Evolutionary conservation across 1,140 invertebrate genomes (phyloP).

Genomic region (Drosophila seguyi): DNA sequence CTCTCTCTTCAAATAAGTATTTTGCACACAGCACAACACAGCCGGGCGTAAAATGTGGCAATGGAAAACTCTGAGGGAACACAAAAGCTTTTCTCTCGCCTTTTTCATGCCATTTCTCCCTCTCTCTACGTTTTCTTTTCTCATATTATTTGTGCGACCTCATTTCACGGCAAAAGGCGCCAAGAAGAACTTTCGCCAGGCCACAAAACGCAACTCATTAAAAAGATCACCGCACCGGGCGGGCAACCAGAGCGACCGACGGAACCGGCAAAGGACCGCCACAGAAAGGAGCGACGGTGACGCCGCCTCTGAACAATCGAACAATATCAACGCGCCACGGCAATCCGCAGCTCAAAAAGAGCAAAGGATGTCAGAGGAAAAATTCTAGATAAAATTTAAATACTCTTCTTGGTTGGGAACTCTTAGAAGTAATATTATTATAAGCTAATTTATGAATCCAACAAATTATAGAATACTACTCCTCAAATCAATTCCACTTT

Average conservation of each 20-base stretch:
- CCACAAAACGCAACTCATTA: constrained; percentile 79
- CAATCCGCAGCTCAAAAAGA: constrained; percentile 37
- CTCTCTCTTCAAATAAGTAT: constrained; percentile 41
- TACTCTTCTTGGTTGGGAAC: not conserved
- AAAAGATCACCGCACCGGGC: constrained; percentile 70
- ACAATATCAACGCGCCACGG: constrained; percentile 75
- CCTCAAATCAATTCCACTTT: too few species aligned
- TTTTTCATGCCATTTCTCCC: constrained; percentile 1
- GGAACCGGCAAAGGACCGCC: constrained; percentile 24
- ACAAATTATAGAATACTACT: too few species aligned
- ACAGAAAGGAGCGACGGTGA: constrained; percentile 27
- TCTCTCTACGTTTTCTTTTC: constrained; percentile 5
- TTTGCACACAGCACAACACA: constrained; percentile 36
- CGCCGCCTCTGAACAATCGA: constrained; percentile 70
- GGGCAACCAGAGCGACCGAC: constrained; percentile 35
- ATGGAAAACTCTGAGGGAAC: constrained; percentile 30
- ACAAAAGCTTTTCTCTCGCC: constrained; percentile 50
- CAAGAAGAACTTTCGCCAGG: constrained; percentile 67
- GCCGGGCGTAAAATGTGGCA: constrained; percentile 24
- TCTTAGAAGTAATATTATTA: not conserved
- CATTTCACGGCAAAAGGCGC: constrained; percentile 68
- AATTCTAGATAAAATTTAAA: not conserved
- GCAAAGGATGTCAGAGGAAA: constrained; percentile 1
- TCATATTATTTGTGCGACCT: constrained; percentile 52
- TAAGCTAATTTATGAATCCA: too few species aligned